phyloP scores from a whole-genome alignment of 2,113 vertebrate species.

The Varanus komodoensis region DNA sequence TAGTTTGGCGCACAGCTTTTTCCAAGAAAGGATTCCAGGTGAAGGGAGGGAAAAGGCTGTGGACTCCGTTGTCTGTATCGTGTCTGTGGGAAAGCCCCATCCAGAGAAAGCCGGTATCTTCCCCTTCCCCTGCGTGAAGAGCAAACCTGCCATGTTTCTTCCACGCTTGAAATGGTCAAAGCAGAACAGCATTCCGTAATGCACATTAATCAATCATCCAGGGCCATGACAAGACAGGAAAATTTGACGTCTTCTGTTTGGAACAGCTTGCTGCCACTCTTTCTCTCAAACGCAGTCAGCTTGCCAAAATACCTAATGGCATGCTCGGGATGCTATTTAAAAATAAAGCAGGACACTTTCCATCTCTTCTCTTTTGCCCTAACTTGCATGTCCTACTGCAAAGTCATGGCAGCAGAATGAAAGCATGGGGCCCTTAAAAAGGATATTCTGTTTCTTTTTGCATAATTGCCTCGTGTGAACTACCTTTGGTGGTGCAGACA shows the following conservation, averaged over 20 bases:
- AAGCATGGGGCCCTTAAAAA: background rate
- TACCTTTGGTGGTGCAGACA: slow-evolving; percentile 78
- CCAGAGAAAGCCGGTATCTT: slow-evolving; percentile 25
- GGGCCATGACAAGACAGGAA: slow-evolving; percentile 59
- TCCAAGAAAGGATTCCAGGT: slow-evolving; percentile 23
- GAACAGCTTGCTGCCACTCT: slow-evolving; percentile 64
- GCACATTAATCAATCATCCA: slow-evolving; percentile 65
- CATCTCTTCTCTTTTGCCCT: background rate
- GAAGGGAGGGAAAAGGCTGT: slow-evolving; percentile 3
- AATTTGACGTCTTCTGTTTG: slow-evolving; percentile 64
- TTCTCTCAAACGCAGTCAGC: slow-evolving; percentile 48
- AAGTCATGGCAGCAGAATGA: slow-evolving; percentile 18
- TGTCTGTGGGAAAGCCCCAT: background rate
- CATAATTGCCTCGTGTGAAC: background rate
- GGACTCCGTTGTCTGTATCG: background rate
- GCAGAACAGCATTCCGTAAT: slow-evolving; percentile 46
- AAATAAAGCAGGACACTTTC: background rate
- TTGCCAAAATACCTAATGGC: slow-evolving; percentile 55
- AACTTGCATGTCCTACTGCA: slow-evolving; percentile 15
- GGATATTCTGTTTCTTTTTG: background rate
- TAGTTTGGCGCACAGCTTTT: background rate
- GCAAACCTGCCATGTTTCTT: slow-evolving; percentile 48
- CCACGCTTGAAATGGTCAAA: slow-evolving; percentile 46
- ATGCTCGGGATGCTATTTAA: slow-evolving; percentile 27
- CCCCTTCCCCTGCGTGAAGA: slow-evolving; percentile 39